Evolutionary conservation across 2,888 invertebrate genomes (phyloP), one percentile per base, ranked within the genome.

Genomic region (Sinotaia quadrata): DNA sequence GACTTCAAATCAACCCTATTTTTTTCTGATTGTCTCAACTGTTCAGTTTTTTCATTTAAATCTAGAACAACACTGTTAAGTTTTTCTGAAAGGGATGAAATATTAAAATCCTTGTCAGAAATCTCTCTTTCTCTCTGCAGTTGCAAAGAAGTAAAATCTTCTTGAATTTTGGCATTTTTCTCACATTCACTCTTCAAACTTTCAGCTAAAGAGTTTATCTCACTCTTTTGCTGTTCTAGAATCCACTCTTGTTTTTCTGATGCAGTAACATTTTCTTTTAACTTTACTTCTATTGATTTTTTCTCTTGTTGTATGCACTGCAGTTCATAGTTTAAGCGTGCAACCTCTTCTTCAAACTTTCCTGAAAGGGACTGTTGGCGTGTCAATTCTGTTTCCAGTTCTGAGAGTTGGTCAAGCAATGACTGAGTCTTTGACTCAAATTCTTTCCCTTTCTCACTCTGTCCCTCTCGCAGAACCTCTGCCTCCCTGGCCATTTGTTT

Each of bases 401-500:
- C 82, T n/a, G 78, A 68, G 8, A 85, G 68, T 65, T 85, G 82
- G 44, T 56, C 51, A 0, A 84, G 71, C 27, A 84, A 54, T 12
- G 81, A 79, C 58, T 81, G 77, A 4, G 78, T 73, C 68, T 81
- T 83, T 15, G 71, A 66, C 51, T 82, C 79, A 69, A 76, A 78
- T 59, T 78, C 88, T 85, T 94, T 93, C 0, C 78, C 79, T 69
- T 80, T 79, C 15, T 71, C 68, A 47, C 72, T 75, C 68, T 79
- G 75, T 21, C 77, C 75, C 54, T 83, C 79, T 33, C 69, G 71
- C 31, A 78, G 56, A 37, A 79, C 56, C 92, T 92, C 71, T 91
- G 91, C 77, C 92, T 90, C 85, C 92, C 92, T 80, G 91, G 90
- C 84, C 58, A 74, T 68, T 58, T 78, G 75, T 67, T 79, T 78